Base-by-base conservation (phyloP, 2,888 invertebrate genomes). In the Rhodophaea formosa region DNA sequence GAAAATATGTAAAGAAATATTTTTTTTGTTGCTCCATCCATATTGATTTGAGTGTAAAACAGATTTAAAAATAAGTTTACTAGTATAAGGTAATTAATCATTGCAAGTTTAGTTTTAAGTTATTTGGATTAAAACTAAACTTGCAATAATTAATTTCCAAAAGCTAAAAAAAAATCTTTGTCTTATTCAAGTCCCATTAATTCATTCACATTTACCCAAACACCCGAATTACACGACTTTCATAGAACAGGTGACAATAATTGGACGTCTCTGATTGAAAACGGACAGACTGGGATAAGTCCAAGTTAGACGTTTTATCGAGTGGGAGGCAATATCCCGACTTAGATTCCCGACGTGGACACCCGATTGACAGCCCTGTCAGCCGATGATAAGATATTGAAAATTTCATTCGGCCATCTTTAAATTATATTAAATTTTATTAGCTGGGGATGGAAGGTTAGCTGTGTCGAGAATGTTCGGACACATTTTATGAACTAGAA, bases 261-360 rank as follows among this genome's bases (percentile, higher is more conserved):
- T 62, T 62, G 64, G 56, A 56, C 54, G 7, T 56, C 42, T 42
- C 42, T 53, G 58, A 47, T 51, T 59, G 57, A 53, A 58, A 51
- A 51, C 51, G 16, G 51, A 51, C 35, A 35, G 35, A 51, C 6
- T 51, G 35, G 39, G 32, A 51, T 49, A 51, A 51, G 35, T 51
- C 51, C 17, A 10, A 51, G 12, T 39, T 49, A 15, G 49, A 35
- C 51, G 35, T 35, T 32, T 35, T 32, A 49, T 49, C 49, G 32
- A 15, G 10, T 12, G 32, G 30, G 12, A 16, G 51, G 51, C 51
- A 51, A 51, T 51, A 51, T 51, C 47, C 35, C n/a, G n/a, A n/a
- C n/a, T n/a, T n/a, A n/a, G n/a, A n/a, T n/a, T n/a, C 14, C 35
- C 17, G 51, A 51, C 51, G 35, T 17, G 16, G 35, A 35, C 32